Base-by-base conservation (phyloP, 1,140 invertebrate genomes). In the Drosophila burlai region DNA sequence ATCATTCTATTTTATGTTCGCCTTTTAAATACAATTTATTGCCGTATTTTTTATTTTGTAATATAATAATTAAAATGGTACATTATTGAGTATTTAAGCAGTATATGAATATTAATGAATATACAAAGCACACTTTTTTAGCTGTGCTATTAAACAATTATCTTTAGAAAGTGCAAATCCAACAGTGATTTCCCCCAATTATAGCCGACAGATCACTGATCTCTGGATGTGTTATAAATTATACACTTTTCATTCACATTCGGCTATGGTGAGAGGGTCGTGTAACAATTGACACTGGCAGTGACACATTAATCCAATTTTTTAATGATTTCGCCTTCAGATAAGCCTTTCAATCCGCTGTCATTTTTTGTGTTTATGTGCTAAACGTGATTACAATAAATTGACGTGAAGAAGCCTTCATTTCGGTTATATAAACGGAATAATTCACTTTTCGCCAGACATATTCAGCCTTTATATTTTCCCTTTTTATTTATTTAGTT, bases 381-480 rank as follows among this genome's bases (percentile, higher is more conserved):
- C 46, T 47, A 71, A 83, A 85, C 83, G 83, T 85, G 83, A 86
- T 86, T 64, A 74, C 47, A 71, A 87, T 83, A 46, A 63, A 69
- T 63, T 63, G 49, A 21, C 49, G 36, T 58, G 18, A 49, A 54
- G 16, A 49, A 66, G 57, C 76, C 67, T 86, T 69, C 49, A 57
- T 52, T 66, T n/a, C 21, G 63, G 75, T 40, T 79, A 64, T 63
- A 64, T 50, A 77, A 60, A 50, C 57, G 42, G 18, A 62, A 71
- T 79, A 52, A 57, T 57, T 72, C 61, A 31, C 18, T 11, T 18
- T 74, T 15, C 3, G 18, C 15, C 65, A 42, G n/a, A 47, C 58
- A 36, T 63, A 68, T 75, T 52, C 43, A 69, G 50, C 38, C 38
- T 62, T 46, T 62, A 46, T 18, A 62, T 66, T 67, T 31, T 4